Percentiles rank a stretch among this genome's conserved stretches.
phyloP scores from a whole-genome alignment of 2,888 invertebrate genomes.

The Dicycla oo region DNA sequence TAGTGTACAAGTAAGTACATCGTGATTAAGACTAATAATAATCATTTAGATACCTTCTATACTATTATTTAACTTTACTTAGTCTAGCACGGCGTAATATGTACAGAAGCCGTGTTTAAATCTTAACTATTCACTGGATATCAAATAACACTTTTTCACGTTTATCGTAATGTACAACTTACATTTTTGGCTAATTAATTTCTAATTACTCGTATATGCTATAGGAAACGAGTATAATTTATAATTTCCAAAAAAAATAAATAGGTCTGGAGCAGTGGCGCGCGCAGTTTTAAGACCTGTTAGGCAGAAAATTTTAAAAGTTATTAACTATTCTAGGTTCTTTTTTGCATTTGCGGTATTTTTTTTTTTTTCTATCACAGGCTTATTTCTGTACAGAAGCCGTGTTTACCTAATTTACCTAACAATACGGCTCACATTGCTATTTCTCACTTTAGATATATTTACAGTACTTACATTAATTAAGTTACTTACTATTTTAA shows the following conservation, averaged over 20 bases:
- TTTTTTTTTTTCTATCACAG: slow-evolving; percentile 10
- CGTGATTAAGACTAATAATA: not conserved
- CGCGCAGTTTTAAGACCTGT: too few species aligned
- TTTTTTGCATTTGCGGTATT: not conserved
- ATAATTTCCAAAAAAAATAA: not conserved
- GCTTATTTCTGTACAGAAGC: slow-evolving; percentile 17
- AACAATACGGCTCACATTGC: slow-evolving; percentile 2
- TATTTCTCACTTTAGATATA: not conserved
- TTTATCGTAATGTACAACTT: slow-evolving; percentile 1
- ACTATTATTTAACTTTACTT: not conserved
- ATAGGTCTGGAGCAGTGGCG: too few species aligned
- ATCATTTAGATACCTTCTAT: not conserved
- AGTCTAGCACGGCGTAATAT: slow-evolving; percentile 15
- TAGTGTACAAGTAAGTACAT: not conserved
- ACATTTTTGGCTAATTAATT: not conserved
- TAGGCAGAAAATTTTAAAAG: too few species aligned
- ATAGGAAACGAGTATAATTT: not conserved
- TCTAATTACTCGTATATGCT: not conserved
- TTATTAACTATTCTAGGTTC: not conserved
- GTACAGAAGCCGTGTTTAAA: slow-evolving; percentile 17
- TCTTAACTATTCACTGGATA: slow-evolving; percentile 15
- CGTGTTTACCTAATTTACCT: slow-evolving; percentile 6
- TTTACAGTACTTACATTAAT: slow-evolving; percentile 6
- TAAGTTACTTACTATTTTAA: not conserved
- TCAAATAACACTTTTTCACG: not conserved